Evolutionary conservation across 2,888 invertebrate genomes (phyloP).

Genomic region (Pantelozetes paolii): DNA sequence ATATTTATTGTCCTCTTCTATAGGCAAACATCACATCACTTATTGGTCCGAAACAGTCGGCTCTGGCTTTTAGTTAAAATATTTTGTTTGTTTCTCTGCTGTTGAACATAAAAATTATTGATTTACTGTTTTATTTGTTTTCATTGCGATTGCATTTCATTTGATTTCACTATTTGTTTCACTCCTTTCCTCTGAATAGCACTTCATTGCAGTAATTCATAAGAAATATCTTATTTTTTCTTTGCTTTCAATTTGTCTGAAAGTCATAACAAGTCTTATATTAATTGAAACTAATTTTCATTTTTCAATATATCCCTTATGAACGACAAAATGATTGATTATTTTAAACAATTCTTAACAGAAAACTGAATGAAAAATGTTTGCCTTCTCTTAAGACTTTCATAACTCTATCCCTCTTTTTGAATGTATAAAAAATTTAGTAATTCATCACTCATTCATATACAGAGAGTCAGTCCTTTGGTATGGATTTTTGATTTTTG

Average conservation of each 20-base stretch:
- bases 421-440: background rate
- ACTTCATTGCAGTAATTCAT: too few species aligned
- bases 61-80: background rate
- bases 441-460: slow-evolving; percentile 13
- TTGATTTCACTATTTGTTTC: too few species aligned
- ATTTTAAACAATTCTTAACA: slow-evolving; percentile 7
- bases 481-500: background rate
- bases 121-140: too few species aligned
- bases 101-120: too few species aligned
- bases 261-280: too few species aligned
- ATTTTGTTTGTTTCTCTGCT: too few species aligned
- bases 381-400: background rate
- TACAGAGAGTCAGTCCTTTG: too few species aligned
- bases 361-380: background rate
- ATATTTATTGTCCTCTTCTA: background rate
- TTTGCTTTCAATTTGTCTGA: too few species aligned
- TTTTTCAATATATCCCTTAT: background rate
- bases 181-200: too few species aligned
- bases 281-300: background rate
- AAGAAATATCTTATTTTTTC: too few species aligned
- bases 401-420: background rate
- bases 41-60: background rate
- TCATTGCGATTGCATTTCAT: too few species aligned
- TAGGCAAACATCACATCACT: background rate
- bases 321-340: slow-evolving; percentile 8